Percentiles rank a stretch among this genome's conserved stretches.
phyloP scores from a whole-genome alignment of 2,113 vertebrate genomes.

The Pelodiscus sinensis region DNA sequence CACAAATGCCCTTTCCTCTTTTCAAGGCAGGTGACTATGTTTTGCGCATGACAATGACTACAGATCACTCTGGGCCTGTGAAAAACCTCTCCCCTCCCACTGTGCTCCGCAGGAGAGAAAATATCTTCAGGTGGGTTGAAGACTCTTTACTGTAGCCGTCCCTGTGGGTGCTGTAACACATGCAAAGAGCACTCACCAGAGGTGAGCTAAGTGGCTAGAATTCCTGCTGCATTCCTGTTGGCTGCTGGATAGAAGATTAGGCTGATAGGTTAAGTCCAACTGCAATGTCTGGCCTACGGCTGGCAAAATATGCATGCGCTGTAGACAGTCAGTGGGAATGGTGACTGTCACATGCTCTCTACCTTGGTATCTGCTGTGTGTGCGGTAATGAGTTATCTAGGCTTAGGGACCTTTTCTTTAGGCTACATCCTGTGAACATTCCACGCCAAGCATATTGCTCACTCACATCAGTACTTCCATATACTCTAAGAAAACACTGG shows the following conservation, averaged over 20 bases:
- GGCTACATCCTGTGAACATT: background rate
- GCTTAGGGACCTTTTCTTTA: background rate
- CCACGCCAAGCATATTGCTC: background rate
- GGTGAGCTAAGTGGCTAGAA: background rate
- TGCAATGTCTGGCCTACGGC: background rate
- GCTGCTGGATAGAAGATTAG: background rate
- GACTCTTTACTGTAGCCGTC: background rate
- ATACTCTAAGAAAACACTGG: background rate
- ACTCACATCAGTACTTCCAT: background rate
- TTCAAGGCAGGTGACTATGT: conserved; percentile 66
- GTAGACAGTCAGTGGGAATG: fast-evolving
- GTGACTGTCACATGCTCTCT: background rate
- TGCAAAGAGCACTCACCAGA: background rate
- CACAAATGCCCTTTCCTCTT: conserved; percentile 47
- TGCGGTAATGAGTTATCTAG: background rate
- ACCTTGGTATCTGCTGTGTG: fast-evolving
- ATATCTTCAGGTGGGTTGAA: conserved; percentile 76
- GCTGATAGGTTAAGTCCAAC: background rate
- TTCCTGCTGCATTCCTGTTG: background rate
- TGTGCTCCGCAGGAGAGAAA: conserved; percentile 67
- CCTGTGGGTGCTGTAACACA: background rate
- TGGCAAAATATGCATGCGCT: background rate
- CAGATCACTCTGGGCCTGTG: conserved; percentile 59
- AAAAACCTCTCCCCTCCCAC: conserved; percentile 66
- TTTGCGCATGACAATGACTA: conserved; percentile 72